These are phyloP conservation scores for Thunnus maccoyii DNA, from an alignment of 2,113 vertebrate species.

Conservation along the genomic window DNA sequence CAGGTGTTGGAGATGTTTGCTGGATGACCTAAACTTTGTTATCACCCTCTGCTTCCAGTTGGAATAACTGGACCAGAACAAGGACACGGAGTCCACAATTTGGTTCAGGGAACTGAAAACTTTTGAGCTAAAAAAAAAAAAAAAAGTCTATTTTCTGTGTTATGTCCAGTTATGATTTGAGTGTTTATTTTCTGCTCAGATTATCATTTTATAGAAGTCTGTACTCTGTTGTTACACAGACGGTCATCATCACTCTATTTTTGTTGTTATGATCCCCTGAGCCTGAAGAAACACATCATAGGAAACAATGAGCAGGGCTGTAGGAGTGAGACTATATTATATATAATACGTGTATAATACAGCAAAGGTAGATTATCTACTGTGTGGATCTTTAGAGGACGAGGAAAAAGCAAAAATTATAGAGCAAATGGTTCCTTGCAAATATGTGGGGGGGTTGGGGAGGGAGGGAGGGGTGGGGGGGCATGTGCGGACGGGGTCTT, in stretches of 20 bases:
- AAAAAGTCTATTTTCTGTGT: conserved; percentile 51
- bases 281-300: conserved; percentile 65
- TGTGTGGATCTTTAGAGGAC: conserved; percentile 77
- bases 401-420: conserved; percentile 36
- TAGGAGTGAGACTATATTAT: conserved; percentile 65
- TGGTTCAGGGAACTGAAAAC: conserved; percentile 55
- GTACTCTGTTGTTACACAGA: conserved; percentile 31
- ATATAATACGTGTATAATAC: conserved; percentile 76
- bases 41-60: conserved; percentile 69
- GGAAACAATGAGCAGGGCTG: conserved; percentile 61
- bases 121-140: conserved; percentile 43
- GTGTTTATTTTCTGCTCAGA: conserved; percentile 57
- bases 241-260: conserved; percentile 11
- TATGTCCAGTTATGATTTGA: conserved; percentile 58
- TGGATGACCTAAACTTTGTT: conserved; percentile 71
- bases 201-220: conserved; percentile 45
- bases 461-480: conserved; percentile 37
- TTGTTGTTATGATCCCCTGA: conserved; percentile 51
- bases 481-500: conserved; percentile 66
- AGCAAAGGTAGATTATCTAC: conserved; percentile 77
- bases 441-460: conserved; percentile 19
- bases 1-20: conserved; percentile 63
- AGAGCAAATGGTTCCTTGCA: conserved; percentile 61
- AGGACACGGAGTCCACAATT: conserved; percentile 45
- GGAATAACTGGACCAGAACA: conserved; percentile 62